phyloP scores from a whole-genome alignment of 2,888 invertebrate species.

The Pterostichus madidus region DNA sequence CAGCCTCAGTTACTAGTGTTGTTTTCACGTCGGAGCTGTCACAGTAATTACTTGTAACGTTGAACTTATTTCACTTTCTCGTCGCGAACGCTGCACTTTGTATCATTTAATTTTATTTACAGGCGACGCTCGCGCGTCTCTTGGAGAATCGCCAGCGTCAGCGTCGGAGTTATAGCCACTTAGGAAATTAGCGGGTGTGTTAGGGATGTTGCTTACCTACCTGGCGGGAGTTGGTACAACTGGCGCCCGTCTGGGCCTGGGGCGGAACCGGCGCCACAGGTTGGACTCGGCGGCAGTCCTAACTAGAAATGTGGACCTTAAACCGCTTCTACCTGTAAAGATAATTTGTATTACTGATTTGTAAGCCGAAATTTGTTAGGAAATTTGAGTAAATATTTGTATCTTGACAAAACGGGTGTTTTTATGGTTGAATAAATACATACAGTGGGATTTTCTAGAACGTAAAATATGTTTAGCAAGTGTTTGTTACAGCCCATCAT shows the following conservation, averaged over 20 bases:
- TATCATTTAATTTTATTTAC: constrained; percentile 67
- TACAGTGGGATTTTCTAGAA: constrained; percentile 20
- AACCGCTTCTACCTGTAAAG: constrained; percentile 41
- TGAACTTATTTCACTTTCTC: constrained; percentile 64
- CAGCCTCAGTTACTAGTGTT: constrained; percentile 36
- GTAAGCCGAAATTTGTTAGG: constrained; percentile 39
- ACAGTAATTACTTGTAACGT: constrained; percentile 66
- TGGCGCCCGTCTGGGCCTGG: constrained; percentile 27
- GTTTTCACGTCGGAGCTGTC: constrained; percentile 64
- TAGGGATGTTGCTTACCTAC: constrained; percentile 24
- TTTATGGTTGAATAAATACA: constrained; percentile 36
- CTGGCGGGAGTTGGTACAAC: constrained; percentile 5
- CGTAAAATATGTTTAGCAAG: constrained; percentile 9
- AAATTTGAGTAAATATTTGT: constrained; percentile 55
- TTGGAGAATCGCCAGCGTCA: constrained; percentile 59
- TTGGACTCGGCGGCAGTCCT: neutral
- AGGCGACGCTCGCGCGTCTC: constrained; percentile 55
- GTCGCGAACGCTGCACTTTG: constrained; percentile 58
- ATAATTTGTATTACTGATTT: constrained; percentile 49
- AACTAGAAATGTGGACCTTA: neutral
- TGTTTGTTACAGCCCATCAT: neutral
- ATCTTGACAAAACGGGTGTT: constrained; percentile 31
- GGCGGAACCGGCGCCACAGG: constrained; percentile 52
- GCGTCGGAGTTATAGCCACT: constrained; percentile 62
- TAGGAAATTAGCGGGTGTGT: constrained; percentile 59